These are phyloP conservation scores for Argentina silus DNA, from an alignment of 2,797 vertebrate genomes.

Conservation along the genomic window DNA sequence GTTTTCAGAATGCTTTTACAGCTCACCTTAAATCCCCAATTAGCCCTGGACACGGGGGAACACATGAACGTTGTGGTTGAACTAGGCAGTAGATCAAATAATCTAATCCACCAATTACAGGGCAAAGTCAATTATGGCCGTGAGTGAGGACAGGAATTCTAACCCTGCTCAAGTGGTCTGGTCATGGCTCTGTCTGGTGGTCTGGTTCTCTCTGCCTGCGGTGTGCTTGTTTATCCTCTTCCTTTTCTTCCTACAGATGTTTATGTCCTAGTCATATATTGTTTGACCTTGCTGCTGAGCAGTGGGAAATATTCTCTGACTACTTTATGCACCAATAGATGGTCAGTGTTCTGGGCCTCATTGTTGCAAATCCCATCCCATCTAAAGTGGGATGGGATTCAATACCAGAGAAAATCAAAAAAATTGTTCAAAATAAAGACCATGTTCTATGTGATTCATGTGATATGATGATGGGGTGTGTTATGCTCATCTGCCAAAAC, in stretches of 20 bases:
- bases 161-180: neutral
- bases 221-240: neutral
- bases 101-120: slow-evolving; percentile 30
- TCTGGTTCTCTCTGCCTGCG: neutral
- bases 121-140: slow-evolving; percentile 15
- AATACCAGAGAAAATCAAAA: too few species aligned
- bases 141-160: slow-evolving; percentile 1
- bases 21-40: slow-evolving; percentile 25
- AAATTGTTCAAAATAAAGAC: too few species aligned
- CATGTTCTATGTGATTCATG: neutral
- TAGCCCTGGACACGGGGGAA: slow-evolving; percentile 25
- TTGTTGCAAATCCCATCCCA: too few species aligned
- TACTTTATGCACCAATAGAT: neutral
- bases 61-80: slow-evolving; percentile 29
- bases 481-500: neutral
- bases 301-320: neutral
- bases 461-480: neutral
- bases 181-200: neutral
- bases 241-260: neutral
- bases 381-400: too few species aligned
- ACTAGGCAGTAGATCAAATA: slow-evolving; percentile 18
- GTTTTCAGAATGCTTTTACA: slow-evolving; percentile 20
- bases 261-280: neutral
- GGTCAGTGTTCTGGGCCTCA: too few species aligned
- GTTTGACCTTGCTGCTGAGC: neutral